Evolutionary conservation across 2,888 invertebrate species (phyloP), one percentile per base, ranked within the genome.

Genomic region (Athalia cordata): DNA sequence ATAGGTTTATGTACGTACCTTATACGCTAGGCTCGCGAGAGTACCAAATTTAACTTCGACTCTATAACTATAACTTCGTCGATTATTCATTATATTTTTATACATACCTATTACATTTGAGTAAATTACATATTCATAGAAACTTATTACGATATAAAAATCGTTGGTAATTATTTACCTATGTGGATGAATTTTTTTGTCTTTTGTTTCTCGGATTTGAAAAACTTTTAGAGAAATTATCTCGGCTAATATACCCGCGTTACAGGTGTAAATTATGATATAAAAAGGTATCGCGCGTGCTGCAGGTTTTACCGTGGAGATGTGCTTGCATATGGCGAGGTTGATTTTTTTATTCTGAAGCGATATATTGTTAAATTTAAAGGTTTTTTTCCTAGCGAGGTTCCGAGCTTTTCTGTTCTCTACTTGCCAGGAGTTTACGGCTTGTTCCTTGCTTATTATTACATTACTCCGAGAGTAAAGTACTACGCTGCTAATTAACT

Each of bases 401-500:
- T 75, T 75, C 55, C 50, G 50, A 57, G 50, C 61, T 61, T 64
- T 62, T 64, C 50, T 62, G 62, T 68, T 29, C 49, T 75, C 13
- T 29, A 29, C 62, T 8, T n/a, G 15, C 50, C 62, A 62, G 57
- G 57, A 72, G 82, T 82, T 82, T 82, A 83, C 82, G 84, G 85
- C 85, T 86, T 86, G 85, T 86, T 87, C 86, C 86, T 86, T 85
- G 86, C 86, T 87, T 86, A 86, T 87, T 87, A 88, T 86, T 75
- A 75, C 75, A 75, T 61, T 75, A 75, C 75, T 62, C 64, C 15
- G 75, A 82, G 78, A 80, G 82, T 84, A 84, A 87, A 88, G 88
- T 86, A 85, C 85, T 84, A 82, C 83, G 85, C 84, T 85, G 87
- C 87, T 88, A 88, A 88, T 88, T 88, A 88, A 87, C 86, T 86